Evolutionary conservation across 2,113 vertebrate genomes (phyloP).

Genomic region (Carollia perspicillata): DNA sequence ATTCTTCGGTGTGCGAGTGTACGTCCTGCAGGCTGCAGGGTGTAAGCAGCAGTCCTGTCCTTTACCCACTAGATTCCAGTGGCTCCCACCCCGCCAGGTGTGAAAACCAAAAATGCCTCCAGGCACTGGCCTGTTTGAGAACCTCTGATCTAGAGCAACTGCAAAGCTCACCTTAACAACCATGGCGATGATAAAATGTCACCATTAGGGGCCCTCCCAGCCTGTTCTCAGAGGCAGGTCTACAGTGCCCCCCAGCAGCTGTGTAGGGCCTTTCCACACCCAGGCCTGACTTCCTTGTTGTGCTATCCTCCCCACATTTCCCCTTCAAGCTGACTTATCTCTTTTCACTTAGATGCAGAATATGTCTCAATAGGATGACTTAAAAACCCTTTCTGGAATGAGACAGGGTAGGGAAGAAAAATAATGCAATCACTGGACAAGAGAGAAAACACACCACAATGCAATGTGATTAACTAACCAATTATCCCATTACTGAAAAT

Average conservation of each 20-base stretch:
- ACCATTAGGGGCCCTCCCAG: background rate
- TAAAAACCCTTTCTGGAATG: slow-evolving; percentile 26
- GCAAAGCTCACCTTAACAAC: background rate
- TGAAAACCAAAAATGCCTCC: background rate
- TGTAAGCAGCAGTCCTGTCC: background rate
- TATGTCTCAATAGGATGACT: background rate
- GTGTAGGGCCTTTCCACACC: background rate
- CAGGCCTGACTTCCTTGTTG: background rate
- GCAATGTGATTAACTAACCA: background rate
- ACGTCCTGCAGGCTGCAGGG: accelerated
- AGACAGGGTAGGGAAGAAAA: background rate
- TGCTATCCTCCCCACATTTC: background rate
- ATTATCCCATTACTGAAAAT: background rate
- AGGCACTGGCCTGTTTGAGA: background rate
- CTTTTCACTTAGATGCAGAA: background rate
- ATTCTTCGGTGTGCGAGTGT: background rate
- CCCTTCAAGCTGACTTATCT: background rate
- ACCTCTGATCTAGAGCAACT: background rate
- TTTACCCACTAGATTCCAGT: background rate
- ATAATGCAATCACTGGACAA: background rate
- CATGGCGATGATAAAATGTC: background rate
- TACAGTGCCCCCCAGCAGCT: background rate
- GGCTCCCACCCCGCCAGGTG: no score
- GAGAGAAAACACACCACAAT: background rate
- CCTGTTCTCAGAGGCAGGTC: background rate